phyloP scores from a whole-genome alignment of 2,888 invertebrate genomes.

The Pediacus dermestoides region DNA sequence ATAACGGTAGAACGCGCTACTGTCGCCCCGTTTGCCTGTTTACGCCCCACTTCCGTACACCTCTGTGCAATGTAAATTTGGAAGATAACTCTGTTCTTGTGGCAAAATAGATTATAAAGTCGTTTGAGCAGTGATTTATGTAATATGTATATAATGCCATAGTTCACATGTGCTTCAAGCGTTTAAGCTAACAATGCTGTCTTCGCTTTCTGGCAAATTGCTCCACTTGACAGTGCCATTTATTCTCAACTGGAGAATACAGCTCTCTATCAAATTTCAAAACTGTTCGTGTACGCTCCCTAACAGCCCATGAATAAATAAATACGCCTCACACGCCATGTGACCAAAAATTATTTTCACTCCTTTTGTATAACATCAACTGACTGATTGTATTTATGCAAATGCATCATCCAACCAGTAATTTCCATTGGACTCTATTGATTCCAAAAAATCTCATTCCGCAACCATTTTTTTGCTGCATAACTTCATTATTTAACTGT shows the following conservation, averaged over 20 bases:
- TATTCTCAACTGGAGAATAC: conserved; percentile 17
- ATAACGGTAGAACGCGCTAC: conserved; percentile 20
- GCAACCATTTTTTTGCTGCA: too few species aligned
- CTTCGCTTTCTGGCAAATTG: conserved; percentile 21
- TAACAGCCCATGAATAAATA: conserved; percentile 7
- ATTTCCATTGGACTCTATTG: too few species aligned
- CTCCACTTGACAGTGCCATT: conserved; percentile 21
- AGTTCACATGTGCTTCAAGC: conserved; percentile 23
- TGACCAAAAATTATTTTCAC: too few species aligned
- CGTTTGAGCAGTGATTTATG: conserved; percentile 33
- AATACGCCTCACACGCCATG: conserved; percentile 2
- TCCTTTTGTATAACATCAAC: too few species aligned
- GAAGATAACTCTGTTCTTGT: conserved; percentile 23
- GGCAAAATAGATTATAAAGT: conserved; percentile 32
- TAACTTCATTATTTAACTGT: too few species aligned
- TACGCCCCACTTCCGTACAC: conserved; percentile 13
- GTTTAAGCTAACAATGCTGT: conserved; percentile 24
- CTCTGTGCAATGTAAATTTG: conserved; percentile 20
- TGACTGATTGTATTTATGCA: too few species aligned
- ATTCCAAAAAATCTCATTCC: too few species aligned
- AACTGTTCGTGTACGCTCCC: conserved; percentile 5
- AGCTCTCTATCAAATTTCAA: conserved; percentile 20
- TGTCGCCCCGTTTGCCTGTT: conserved; percentile 19
- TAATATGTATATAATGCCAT: conserved; percentile 32
- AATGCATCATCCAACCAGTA: too few species aligned